Conservation (phyloP, 1,140 invertebrate species). For the Protaetia brevitarsis region DNA sequence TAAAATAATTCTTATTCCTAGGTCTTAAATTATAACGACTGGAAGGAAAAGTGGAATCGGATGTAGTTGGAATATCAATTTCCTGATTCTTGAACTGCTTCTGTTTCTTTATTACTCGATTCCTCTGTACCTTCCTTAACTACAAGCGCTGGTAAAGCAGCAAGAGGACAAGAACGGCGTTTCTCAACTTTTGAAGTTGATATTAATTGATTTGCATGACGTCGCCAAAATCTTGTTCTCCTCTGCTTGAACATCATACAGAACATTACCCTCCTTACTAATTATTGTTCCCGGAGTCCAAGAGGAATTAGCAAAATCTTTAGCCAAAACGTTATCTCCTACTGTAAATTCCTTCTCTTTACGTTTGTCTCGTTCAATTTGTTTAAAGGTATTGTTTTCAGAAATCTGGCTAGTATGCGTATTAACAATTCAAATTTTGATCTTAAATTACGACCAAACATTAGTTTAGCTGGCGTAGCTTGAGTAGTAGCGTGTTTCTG, state of each 20-base stretch:
- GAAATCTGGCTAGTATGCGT: neutral
- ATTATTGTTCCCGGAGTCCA: neutral
- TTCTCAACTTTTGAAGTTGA: neutral
- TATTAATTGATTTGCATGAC: neutral
- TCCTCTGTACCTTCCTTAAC: neutral
- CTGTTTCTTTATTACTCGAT: neutral
- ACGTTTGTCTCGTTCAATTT: neutral
- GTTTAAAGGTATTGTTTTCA: neutral
- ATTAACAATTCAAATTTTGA: neutral
- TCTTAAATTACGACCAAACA: conserved; percentile 13
- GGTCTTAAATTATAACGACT: neutral
- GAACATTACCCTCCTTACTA: neutral
- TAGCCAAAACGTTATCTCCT: neutral
- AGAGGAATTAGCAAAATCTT: neutral
- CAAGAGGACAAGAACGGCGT: neutral
- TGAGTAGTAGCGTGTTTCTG: conserved; percentile 1
- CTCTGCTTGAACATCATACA: neutral
- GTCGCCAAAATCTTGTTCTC: neutral
- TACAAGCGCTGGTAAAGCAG: neutral
- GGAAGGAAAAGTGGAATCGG: neutral
- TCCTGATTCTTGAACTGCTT: neutral
- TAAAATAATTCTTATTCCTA: neutral
- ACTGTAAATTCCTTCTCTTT: neutral
- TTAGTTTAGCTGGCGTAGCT: conserved; percentile 11
- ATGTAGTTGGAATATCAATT: neutral